A percentile compares a stretch with the other conserved stretches of the same genome.
Evolutionary conservation across 1,140 invertebrate species (phyloP).

Genomic region (Hylaeus anthracinus): DNA sequence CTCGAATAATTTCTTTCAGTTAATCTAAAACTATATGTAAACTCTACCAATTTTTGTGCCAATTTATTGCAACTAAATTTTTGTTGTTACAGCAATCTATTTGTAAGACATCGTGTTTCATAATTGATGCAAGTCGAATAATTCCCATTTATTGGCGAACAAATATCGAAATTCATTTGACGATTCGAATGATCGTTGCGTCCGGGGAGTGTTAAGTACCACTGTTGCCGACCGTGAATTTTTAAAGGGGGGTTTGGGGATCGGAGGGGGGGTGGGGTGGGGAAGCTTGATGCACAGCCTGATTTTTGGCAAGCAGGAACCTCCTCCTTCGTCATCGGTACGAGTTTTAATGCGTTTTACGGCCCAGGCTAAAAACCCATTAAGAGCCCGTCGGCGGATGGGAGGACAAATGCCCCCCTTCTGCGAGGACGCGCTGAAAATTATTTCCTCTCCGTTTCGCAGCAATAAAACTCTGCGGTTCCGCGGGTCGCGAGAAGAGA

Average conservation of each 20-base stretch:
- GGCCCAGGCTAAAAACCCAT: conserved; percentile 75
- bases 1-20: no score
- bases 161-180: neutral
- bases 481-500: neutral
- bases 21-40: no score
- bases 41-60: no score
- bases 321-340: conserved; percentile 73
- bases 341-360: conserved; percentile 78
- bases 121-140: no score
- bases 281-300: conserved; percentile 65
- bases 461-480: conserved; percentile 52
- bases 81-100: no score
- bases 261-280: conserved; percentile 11
- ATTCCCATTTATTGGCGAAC: no score
- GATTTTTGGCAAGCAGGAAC: conserved; percentile 75
- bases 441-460: conserved; percentile 56
- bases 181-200: neutral
- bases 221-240: conserved; percentile 61
- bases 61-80: no score
- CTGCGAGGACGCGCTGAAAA: conserved; percentile 61
- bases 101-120: no score
- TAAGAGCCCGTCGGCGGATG: conserved; percentile 69
- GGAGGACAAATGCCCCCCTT: conserved; percentile 69
- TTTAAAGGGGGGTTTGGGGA: neutral
- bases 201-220: conserved; percentile 61